phyloP scores from a whole-genome alignment of 2,797 vertebrate species.

The Cryptoprocta ferox region DNA sequence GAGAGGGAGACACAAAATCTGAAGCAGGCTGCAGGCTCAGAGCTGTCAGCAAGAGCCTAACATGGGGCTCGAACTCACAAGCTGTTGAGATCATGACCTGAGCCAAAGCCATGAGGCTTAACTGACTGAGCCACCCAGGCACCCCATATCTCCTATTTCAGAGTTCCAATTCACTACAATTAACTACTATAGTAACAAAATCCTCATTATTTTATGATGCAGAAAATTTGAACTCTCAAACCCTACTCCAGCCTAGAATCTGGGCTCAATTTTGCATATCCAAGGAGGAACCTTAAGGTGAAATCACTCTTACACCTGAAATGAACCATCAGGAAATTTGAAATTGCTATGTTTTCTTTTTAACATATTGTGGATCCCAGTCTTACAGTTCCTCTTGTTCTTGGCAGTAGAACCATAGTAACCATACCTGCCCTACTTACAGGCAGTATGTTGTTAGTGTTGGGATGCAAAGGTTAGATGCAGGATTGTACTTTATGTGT shows the following conservation, averaged over 20 bases:
- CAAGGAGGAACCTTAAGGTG: background rate
- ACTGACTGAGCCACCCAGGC: too few relatives aligned
- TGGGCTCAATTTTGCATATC: background rate
- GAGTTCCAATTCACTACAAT: background rate
- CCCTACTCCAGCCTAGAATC: background rate
- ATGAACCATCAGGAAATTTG: background rate
- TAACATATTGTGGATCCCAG: background rate
- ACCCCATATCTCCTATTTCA: background rate
- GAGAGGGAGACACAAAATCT: too few relatives aligned
- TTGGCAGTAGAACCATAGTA: background rate
- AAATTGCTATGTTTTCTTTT: background rate
- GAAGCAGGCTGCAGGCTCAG: too few relatives aligned
- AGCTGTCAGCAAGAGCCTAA: too few relatives aligned
- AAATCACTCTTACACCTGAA: background rate
- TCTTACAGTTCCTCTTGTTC: background rate
- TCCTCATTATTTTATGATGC: background rate
- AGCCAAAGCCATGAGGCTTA: too few relatives aligned
- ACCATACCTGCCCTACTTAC: background rate
- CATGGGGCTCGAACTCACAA: too few relatives aligned
- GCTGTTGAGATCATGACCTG: too few relatives aligned
- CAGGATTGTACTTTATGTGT: background rate
- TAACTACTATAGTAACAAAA: background rate
- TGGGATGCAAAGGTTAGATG: background rate
- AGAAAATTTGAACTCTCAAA: conserved; percentile 9
- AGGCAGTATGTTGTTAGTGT: background rate